These are phyloP conservation scores for Salticus scenicus DNA, from an alignment of 2,888 invertebrate genomes.

Conservation along the genomic window DNA sequence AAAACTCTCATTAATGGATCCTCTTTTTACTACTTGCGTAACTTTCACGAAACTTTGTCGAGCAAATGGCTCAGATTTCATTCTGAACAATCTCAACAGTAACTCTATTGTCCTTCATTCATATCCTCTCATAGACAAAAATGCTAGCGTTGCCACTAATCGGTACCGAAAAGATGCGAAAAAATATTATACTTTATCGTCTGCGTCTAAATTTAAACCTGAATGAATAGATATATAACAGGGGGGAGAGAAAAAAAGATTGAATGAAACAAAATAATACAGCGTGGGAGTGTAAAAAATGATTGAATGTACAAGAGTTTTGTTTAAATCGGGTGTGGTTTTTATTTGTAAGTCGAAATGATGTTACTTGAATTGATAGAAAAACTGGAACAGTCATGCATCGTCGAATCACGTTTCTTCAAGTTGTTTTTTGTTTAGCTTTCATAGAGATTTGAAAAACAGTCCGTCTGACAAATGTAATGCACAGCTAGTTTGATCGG, in stretches of 20 bases:
- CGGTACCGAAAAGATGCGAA: slow-evolving; percentile 7
- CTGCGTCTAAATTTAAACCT: slow-evolving; percentile 55
- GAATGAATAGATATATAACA: slow-evolving; percentile 34
- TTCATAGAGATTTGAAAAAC: background rate
- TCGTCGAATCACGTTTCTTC: slow-evolving; percentile 50
- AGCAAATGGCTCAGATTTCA: slow-evolving; percentile 30
- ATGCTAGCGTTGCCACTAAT: slow-evolving; percentile 25
- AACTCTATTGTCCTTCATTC: slow-evolving; percentile 41
- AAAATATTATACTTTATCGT: slow-evolving; percentile 2
- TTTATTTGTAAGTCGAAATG: slow-evolving; percentile 52
- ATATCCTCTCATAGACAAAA: background rate
- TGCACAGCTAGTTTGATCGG: background rate
- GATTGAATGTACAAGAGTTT: slow-evolving; percentile 54
- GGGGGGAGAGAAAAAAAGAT: background rate
- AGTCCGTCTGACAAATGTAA: too few relatives aligned
- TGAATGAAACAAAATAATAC: slow-evolving; percentile 17
- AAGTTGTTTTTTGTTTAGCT: background rate
- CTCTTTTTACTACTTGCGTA: slow-evolving; percentile 6
- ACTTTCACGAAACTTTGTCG: background rate
- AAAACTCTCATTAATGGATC: slow-evolving; percentile 8
- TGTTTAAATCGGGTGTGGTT: slow-evolving; percentile 59
- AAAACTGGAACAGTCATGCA: slow-evolving; percentile 60
- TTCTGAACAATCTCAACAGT: slow-evolving; percentile 34
- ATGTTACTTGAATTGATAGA: slow-evolving; percentile 38
- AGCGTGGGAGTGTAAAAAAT: slow-evolving; percentile 34